Conservation (phyloP, 2,797 vertebrate species). For the Otolemur crassicaudatus region DNA sequence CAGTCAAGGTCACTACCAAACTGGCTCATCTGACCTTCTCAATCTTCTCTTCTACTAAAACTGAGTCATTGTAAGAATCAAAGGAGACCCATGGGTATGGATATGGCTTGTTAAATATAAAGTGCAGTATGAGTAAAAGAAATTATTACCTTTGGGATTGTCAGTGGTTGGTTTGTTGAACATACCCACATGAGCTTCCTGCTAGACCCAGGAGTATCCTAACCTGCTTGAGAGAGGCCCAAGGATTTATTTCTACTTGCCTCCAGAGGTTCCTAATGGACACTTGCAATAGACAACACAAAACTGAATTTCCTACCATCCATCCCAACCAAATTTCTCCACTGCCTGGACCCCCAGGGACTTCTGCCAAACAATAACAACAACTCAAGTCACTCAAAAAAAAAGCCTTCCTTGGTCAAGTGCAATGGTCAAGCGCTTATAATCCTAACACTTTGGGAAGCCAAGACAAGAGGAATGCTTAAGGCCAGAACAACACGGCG, state of each 20-base stretch:
- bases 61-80: background rate
- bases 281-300: background rate
- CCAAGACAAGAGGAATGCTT: too few relatives aligned
- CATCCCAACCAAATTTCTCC: background rate
- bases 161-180: background rate
- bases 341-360: background rate
- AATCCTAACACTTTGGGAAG: background rate
- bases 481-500: background rate
- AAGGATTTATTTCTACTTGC: background rate
- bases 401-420: background rate
- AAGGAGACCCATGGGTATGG: background rate
- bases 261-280: background rate
- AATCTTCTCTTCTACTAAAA: background rate
- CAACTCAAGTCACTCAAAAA: background rate
- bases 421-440: background rate
- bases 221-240: background rate
- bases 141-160: too few relatives aligned
- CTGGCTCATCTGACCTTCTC: background rate
- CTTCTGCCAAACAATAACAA: background rate
- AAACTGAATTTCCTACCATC: background rate
- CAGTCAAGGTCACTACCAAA: background rate
- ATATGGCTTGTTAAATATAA: background rate
- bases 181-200: background rate
- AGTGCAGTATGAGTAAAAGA: background rate
- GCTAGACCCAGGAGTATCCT: background rate